These are phyloP conservation scores for Neotoma lepida DNA, from an alignment of 2,113 vertebrate genomes.

Conservation along the genomic window DNA sequence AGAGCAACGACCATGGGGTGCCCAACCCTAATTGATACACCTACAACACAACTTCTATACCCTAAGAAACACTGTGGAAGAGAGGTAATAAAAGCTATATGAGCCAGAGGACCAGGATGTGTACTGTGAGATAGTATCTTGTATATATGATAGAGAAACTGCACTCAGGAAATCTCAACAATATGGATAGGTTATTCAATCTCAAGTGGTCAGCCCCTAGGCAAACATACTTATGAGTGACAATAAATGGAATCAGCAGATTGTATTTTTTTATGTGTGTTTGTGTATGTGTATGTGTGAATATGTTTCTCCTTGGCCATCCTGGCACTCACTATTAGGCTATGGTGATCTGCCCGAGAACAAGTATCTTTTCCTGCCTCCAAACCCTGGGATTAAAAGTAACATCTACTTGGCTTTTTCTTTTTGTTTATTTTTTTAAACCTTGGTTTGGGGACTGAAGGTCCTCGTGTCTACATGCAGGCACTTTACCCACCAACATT, in stretches of 20 bases:
- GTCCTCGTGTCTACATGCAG: background rate
- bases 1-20: no score
- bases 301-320: background rate
- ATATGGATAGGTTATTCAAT: no score
- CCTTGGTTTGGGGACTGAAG: background rate
- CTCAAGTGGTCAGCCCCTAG: background rate
- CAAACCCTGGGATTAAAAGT: no score
- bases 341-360: background rate
- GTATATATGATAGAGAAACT: background rate
- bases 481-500: no score
- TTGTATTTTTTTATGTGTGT: background rate
- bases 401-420: background rate
- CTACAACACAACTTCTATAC: background rate
- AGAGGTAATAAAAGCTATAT: background rate
- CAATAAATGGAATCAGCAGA: background rate
- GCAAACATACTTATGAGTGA: background rate
- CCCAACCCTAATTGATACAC: background rate
- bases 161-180: background rate
- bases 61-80: background rate
- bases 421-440: background rate
- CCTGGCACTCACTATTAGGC: background rate
- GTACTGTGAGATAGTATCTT: background rate
- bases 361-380: background rate
- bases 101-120: background rate
- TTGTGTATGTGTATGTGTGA: background rate